These are phyloP conservation scores for Tamias sibiricus DNA, from an alignment of 2,113 vertebrate genomes.

Conservation along the genomic window DNA sequence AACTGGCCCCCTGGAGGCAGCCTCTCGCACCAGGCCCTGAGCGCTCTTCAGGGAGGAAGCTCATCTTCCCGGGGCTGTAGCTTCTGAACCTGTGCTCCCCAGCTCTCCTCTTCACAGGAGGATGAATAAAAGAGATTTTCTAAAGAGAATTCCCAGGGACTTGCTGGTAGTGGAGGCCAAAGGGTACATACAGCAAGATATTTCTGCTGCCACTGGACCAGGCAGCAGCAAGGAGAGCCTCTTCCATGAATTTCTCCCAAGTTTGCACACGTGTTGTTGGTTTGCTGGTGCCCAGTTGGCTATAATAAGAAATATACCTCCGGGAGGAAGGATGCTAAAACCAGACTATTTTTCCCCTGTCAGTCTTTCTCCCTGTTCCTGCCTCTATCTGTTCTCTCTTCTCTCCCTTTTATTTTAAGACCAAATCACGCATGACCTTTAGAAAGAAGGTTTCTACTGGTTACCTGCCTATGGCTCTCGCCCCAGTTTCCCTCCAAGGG, in stretches of 20 bases:
- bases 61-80: background rate
- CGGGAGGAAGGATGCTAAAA: slow-evolving; percentile 1
- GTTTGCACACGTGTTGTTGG: background rate
- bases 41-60: background rate
- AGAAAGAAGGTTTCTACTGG: background rate
- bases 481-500: slow-evolving; percentile 2
- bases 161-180: background rate
- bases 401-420: background rate
- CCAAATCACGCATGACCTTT: background rate
- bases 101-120: background rate
- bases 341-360: background rate
- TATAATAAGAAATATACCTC: background rate
- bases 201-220: background rate
- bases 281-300: background rate
- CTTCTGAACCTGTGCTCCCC: background rate
- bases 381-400: background rate
- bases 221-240: background rate
- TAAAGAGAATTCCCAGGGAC: background rate
- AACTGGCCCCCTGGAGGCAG: rapidly evolving
- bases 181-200: background rate
- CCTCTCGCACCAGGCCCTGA: rapidly evolving
- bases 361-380: background rate
- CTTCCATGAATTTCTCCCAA: background rate
- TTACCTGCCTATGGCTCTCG: background rate
- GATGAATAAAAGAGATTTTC: background rate